phyloP scores from a whole-genome alignment of 2,113 vertebrate species.

The Leucopsar rothschildi region DNA sequence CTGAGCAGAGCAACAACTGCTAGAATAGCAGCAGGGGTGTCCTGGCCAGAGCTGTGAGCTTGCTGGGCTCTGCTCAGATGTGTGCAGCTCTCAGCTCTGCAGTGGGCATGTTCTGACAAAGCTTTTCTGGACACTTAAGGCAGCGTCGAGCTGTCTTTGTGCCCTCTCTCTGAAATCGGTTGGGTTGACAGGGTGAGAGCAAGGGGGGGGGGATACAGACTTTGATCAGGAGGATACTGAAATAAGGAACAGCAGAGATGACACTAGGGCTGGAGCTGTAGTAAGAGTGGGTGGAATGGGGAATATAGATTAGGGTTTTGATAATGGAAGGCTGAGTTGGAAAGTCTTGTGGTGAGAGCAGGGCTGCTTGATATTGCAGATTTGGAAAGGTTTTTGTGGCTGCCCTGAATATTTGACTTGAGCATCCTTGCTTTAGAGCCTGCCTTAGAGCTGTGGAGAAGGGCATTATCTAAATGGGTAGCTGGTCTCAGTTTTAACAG shows the following conservation, averaged over 20 bases:
- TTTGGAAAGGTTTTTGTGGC: not conserved
- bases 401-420: not conserved
- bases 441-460: not conserved
- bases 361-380: not conserved
- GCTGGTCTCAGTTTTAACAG: not conserved
- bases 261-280: not conserved
- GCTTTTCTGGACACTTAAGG: not conserved
- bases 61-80: not conserved
- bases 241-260: not conserved
- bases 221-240: not conserved
- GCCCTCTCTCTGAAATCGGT: accelerated
- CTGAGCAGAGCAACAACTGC: not conserved
- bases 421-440: not conserved
- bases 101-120: not conserved
- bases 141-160: not conserved
- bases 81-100: not conserved
- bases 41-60: not conserved
- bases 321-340: not conserved
- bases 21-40: not conserved
- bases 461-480: not conserved
- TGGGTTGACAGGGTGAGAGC: not conserved
- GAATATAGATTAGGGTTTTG: not conserved
- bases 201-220: too few relatives aligned
- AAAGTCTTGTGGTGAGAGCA: not conserved
- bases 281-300: not conserved